Evolutionary conservation across 2,113 vertebrate genomes (phyloP), one percentile per base, ranked within the genome.

Genomic region (Psittacara wagleri): DNA sequence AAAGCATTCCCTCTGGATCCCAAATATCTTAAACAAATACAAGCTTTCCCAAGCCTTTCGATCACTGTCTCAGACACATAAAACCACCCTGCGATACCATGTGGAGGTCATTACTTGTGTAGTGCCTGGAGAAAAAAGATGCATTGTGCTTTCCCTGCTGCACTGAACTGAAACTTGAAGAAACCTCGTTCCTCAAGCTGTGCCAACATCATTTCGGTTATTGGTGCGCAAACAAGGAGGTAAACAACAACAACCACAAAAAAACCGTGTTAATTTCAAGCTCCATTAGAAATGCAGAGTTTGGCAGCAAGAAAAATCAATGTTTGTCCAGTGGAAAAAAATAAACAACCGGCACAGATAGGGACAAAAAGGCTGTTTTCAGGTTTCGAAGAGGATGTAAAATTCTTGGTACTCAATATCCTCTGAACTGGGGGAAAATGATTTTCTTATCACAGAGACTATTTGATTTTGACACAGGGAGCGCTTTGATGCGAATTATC

Each of bases 261-360:
- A 80, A 96, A 94, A 39, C 57, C 70, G 46, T 96, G 96, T 97
- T 97, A 94, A 97, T 97, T 97, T 97, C 97, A 97, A 96, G 97
- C 94, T 96, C 94, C 96, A 97, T 97, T 97, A 97, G 97, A 97
- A 97, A 96, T 86, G 92, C 83, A 89, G 88, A 90, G n/a, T 89
- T 92, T 94, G 92, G 89, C 83, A 94, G 83, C 63, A 91, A 96
- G 94, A 95, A 96, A 96, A 97, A 97, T 97, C 97, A 97, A 97
- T 97, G 93, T 97, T 96, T 96, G 95, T 95, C 96, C 97, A 94
- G 85, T 78, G 80, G 93, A 51, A 90, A 81, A 83, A 90, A 95
- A 80, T 20, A 83, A 95, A 78, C 61, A 25, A 25, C 54, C 41
- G 74, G 51, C 70, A 91, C 43, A 24, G 39, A 89, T 28, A 80